phyloP scores from a whole-genome alignment of 1,140 invertebrate genomes.

The Trichonephila clavata region DNA sequence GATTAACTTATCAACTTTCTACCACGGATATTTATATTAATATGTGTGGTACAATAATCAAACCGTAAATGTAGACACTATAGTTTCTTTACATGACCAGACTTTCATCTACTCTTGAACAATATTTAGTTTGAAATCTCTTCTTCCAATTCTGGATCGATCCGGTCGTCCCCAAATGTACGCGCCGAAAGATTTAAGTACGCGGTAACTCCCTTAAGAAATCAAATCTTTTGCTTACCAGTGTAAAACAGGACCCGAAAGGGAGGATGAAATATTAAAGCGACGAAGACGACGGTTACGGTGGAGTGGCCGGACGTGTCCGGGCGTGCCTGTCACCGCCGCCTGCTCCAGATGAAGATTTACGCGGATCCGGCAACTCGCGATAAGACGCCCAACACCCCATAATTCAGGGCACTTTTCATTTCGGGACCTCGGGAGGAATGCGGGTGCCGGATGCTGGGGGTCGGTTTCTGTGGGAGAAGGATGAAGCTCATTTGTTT shows the following conservation, averaged over 20 bases:
- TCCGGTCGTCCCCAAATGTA: background rate
- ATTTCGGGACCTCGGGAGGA: constrained; percentile 61
- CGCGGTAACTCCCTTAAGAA: background rate
- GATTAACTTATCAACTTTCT: no score
- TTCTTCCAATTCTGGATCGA: background rate
- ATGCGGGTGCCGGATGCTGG: constrained; percentile 48
- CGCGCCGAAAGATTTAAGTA: background rate
- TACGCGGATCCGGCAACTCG: constrained; percentile 49
- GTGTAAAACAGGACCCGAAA: constrained; percentile 39
- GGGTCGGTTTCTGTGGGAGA: background rate
- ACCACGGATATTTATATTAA: no score
- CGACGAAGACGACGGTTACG: background rate
- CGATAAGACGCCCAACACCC: constrained; percentile 65
- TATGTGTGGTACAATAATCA: no score
- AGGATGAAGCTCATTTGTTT: constrained; percentile 53
- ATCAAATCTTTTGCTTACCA: constrained; percentile 15
- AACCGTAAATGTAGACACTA: no score
- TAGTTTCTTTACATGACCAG: no score
- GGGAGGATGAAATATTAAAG: constrained; percentile 56
- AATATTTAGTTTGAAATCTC: no score
- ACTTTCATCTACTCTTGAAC: no score
- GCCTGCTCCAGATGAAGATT: constrained; percentile 65
- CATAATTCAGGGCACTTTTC: constrained; percentile 74
- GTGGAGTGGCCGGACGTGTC: constrained; percentile 52
- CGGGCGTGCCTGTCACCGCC: constrained; percentile 60